Base-by-base conservation (phyloP, 1,140 invertebrate genomes). In the Saxidomus purpurata region DNA sequence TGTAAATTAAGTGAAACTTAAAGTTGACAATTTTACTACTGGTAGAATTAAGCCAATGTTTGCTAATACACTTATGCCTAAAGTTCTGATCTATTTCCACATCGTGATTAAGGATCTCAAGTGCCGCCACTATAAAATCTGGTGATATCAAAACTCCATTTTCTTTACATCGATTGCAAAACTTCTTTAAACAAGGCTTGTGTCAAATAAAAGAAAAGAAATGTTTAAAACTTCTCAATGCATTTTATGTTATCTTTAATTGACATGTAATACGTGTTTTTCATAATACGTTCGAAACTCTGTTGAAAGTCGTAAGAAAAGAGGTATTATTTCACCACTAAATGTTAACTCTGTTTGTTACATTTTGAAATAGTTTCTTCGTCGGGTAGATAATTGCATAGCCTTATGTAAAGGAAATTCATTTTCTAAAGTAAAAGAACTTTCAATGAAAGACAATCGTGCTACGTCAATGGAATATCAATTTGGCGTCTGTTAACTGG, bases 161-260 rank as follows among this genome's bases (percentile, higher is more conserved):
- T n/a, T n/a, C n/a, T n/a, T n/a, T n/a, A 67, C 61, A 28, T 67
- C 61, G 61, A 67, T 67, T 71, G 15, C 67, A 36, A 38, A 36
- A 36, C 17, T 38, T 38, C 67, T 71, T 36, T 19, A 59, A 59
- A 59, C 55, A 71, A 38, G 22, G 1, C 25, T 1, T 31, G 31
- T 17, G 61, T 31, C 67, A 71, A 71, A n/a, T 38, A 0, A 13
- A 13, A 38, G 67, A 71, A 71, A 71, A 34, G 17, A 71, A 71
- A 71, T 15, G 25, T 40, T 71, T 38, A 40, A n/a, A 71, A 71
- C 22, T 38, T 71, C 25, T 15, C 36, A 22, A 31, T 71, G 17
- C 22, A 38, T 38, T 71, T 71, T 19, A 15, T n/a, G n/a, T 71
- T 67, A 67, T 67, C 61, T 67, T 67, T 67, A 67, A 67, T 67